Evolutionary conservation across 2,797 vertebrate genomes (phyloP).

Genomic region (Argyrosomus regius): DNA sequence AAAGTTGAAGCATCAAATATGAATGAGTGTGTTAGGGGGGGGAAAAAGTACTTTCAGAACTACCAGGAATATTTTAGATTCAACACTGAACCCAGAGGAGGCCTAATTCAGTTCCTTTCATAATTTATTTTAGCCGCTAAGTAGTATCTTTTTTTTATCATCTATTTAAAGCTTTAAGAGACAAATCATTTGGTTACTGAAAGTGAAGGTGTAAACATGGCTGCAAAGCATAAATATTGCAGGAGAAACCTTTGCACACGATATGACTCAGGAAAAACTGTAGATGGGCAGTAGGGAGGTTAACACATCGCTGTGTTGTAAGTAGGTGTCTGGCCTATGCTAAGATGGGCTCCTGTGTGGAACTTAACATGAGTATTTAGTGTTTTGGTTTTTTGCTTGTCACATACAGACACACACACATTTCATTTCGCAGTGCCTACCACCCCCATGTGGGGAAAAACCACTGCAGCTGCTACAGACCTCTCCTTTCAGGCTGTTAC

Average conservation of each 20-base stretch:
- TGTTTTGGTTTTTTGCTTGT: slow-evolving; percentile 74
- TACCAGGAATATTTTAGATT: slow-evolving; percentile 48
- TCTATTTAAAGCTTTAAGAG: slow-evolving; percentile 14
- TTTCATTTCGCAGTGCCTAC: slow-evolving; percentile 92
- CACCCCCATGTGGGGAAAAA: slow-evolving; percentile 98
- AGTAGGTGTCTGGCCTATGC: slow-evolving; percentile 72
- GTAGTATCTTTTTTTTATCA: slow-evolving; percentile 23
- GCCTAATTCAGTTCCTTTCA: slow-evolving; percentile 53
- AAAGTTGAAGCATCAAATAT: slow-evolving; percentile 64
- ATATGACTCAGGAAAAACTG: slow-evolving; percentile 50
- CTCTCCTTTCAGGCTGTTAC: slow-evolving; percentile 85
- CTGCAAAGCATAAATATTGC: slow-evolving; percentile 40
- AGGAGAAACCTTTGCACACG: slow-evolving; percentile 17
- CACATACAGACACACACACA: slow-evolving; percentile 62
- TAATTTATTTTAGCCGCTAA: slow-evolving; percentile 43
- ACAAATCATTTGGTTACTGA: slow-evolving; percentile 22
- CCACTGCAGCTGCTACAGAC: slow-evolving; percentile 88
- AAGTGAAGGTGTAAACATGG: slow-evolving; percentile 30
- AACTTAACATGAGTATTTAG: slow-evolving; percentile 86
- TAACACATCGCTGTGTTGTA: slow-evolving; percentile 65
- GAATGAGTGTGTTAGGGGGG: not conserved
- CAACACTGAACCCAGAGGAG: slow-evolving; percentile 39
- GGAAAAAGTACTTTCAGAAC: slow-evolving; percentile 12
- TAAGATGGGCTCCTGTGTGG: slow-evolving; percentile 73
- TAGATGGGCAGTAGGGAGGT: slow-evolving; percentile 32